These are phyloP conservation scores for Podarcis lilfordi DNA, from an alignment of 2,797 vertebrate genomes.

Conservation along the genomic window DNA sequence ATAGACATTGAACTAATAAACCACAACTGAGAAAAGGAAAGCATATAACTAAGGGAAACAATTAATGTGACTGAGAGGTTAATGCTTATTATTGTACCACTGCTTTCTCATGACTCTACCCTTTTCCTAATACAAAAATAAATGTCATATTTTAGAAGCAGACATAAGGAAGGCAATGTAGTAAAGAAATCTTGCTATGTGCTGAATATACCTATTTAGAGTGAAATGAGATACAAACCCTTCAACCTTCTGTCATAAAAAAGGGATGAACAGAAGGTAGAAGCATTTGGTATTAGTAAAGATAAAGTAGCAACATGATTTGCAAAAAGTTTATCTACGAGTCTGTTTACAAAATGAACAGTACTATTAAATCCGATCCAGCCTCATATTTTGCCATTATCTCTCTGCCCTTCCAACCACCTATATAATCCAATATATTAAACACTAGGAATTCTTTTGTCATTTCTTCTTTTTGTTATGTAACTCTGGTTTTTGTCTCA, in stretches of 20 bases:
- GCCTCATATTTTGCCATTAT: no score
- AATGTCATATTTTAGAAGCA: slow-evolving; percentile 35
- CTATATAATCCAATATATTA: not conserved
- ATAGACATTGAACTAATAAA: slow-evolving; percentile 60
- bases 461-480: not conserved
- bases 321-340: no score
- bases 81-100: slow-evolving; percentile 19
- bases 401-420: not conserved
- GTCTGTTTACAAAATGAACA: no score
- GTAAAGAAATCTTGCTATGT: not conserved
- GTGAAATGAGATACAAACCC: no score
- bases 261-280: no score
- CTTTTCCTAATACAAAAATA: slow-evolving; percentile 65
- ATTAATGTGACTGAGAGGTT: slow-evolving; percentile 55
- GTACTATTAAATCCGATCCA: no score
- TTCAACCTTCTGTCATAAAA: no score
- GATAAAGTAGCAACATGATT: no score
- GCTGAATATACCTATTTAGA: not conserved
- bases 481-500: not conserved
- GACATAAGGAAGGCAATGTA: slow-evolving; percentile 8
- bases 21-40: slow-evolving; percentile 50
- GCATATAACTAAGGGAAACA: slow-evolving; percentile 56
- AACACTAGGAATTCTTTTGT: not conserved
- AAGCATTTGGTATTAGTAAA: no score
- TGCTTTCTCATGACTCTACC: slow-evolving; percentile 41